These are phyloP conservation scores for Calidris pygmaea DNA, from an alignment of 2,113 vertebrate species.

Conservation along the genomic window DNA sequence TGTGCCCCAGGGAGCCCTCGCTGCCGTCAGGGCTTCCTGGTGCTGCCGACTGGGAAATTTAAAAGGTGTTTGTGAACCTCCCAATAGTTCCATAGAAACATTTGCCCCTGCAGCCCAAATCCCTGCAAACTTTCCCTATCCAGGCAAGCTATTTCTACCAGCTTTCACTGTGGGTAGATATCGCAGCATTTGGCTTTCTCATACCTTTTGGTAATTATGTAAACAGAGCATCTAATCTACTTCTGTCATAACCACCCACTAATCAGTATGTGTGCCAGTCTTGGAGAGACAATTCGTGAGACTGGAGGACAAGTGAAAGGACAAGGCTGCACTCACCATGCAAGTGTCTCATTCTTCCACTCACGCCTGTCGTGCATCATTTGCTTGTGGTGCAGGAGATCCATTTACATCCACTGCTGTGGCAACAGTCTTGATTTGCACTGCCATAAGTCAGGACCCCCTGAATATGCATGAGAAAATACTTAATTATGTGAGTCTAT, in stretches of 20 bases:
- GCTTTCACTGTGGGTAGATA: neutral
- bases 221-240: neutral
- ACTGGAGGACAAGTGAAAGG: neutral
- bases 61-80: neutral
- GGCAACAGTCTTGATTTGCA: neutral
- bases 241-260: slow-evolving; percentile 2
- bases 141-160: neutral
- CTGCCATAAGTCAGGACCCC: neutral
- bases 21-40: neutral
- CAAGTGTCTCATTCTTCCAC: neutral
- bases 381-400: neutral
- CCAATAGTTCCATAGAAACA: neutral
- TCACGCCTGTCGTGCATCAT: neutral
- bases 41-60: neutral
- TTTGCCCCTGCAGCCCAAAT: neutral
- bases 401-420: neutral
- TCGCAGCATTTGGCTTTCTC: neutral
- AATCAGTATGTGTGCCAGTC: neutral
- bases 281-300: neutral
- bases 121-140: neutral
- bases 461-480: neutral
- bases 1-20: rapidly evolving
- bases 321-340: neutral
- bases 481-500: neutral
- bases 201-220: neutral